Conservation (phyloP, 92 coral and sea anemone species). For the Zoanthus solanderi region DNA sequence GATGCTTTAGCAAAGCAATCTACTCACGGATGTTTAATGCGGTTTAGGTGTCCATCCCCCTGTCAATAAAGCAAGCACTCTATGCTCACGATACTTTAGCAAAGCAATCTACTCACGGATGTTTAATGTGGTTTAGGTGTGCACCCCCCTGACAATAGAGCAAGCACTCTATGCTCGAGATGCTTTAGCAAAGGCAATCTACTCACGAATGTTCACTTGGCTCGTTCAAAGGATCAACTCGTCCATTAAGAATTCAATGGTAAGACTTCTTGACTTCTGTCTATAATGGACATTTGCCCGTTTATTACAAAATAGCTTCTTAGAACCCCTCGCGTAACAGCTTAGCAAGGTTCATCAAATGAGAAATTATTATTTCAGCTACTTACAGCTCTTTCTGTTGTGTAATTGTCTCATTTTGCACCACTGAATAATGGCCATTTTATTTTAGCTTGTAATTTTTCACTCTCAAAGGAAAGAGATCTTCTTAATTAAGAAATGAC, state of each 20-base stretch:
- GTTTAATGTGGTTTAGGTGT: conserved; percentile 73
- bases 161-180: conserved; percentile 99
- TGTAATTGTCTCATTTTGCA: too few relatives aligned
- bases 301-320: too few relatives aligned
- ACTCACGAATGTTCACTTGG: conserved; percentile 95
- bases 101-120: conserved; percentile 95
- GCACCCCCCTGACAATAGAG: conserved; percentile 86
- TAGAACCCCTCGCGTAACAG: too few relatives aligned
- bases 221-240: conserved; percentile 86
- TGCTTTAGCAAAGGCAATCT: conserved; percentile 97
- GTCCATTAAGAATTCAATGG: conserved; percentile 71
- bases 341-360: neutral
- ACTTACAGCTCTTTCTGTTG: neutral
- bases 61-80: conserved; percentile 92
- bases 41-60: conserved; percentile 80
- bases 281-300: neutral
- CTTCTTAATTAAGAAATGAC: too few relatives aligned
- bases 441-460: too few relatives aligned
- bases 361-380: neutral
- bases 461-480: too few relatives aligned
- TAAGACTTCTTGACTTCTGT: conserved; percentile 48
- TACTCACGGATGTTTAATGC: conserved; percentile 82
- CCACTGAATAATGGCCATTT: too few relatives aligned
- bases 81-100: conserved; percentile 97
- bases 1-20: conserved; percentile 54